Evolutionary conservation across 2,113 vertebrate species (phyloP), one percentile per base, ranked within the genome.

Genomic region (Grus americana): DNA sequence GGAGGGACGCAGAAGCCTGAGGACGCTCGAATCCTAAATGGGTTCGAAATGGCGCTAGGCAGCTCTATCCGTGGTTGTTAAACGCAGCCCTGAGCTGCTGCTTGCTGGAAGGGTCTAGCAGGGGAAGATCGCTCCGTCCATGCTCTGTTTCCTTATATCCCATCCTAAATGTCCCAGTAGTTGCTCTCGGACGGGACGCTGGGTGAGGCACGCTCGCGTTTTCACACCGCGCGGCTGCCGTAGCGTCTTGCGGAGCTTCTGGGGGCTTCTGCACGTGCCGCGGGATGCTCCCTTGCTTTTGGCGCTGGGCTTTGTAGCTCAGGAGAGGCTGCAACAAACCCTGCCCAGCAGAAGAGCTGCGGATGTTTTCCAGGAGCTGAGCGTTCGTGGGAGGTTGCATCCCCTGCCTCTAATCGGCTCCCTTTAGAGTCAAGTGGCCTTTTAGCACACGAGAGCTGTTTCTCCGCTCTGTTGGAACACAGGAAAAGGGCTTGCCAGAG

Each of bases 151-250:
- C 49, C 42, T 21, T 22, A 8, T 2, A 15, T 15, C 65, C 63
- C 2, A 0, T 15, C 50, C n/a, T 32, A 4, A 34, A 29, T 5
- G 12, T 55, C 70, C 83, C 78, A 4, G 15, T 5, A 68, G 23
- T 1, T 11, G 26, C 74, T 15, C 14, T 15, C 40, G 11, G 47
- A 6, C 1, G 12, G 46, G 75, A 26, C 2, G 0, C 30, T 3
- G 82, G 46, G 46, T 12, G 75, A 47, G 20, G 17, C 5, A 1
- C 5, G 2, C 68, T 49, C 68, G 1, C 4, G 0, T 32, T 44
- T 36, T 34, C 22, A 34, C 49, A 47, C 54, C 1, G 0, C 1
- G 1, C 1, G 4, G 52, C 44, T 63, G 7, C 65, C 55, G 0
- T 11, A 1, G 40, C 2, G 17, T 29, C 65, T 54, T 58, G 27